Evolutionary conservation across 2,797 vertebrate genomes (phyloP).

Genomic region (Sebastes taczanowskii): DNA sequence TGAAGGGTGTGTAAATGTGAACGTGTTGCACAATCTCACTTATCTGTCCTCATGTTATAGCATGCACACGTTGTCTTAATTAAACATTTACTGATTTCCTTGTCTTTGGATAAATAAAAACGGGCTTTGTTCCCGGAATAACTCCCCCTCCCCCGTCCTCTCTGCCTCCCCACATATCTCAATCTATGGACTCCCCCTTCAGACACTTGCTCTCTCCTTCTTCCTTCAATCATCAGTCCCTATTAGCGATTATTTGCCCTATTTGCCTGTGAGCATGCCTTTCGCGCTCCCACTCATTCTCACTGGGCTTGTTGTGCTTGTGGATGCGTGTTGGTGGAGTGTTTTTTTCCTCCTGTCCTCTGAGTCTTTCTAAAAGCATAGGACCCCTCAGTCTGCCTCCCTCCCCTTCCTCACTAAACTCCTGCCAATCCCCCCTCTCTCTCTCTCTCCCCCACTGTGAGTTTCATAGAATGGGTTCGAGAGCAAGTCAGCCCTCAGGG

Average conservation of each 20-base stretch:
- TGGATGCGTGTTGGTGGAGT: conserved; percentile 17
- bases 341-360: conserved; percentile 14
- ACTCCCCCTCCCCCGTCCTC: conserved; percentile 7
- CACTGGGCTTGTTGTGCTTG: conserved; percentile 30
- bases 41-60: background rate
- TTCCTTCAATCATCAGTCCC: conserved; percentile 42
- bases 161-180: conserved; percentile 14
- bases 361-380: conserved; percentile 40
- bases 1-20: background rate
- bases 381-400: conserved; percentile 43
- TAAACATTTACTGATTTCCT: conserved; percentile 51
- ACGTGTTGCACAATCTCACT: conserved; percentile 17
- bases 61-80: conserved; percentile 42
- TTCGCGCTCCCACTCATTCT: conserved; percentile 45
- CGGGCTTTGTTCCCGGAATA: conserved; percentile 56
- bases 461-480: conserved; percentile 62
- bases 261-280: conserved; percentile 64
- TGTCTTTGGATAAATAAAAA: conserved; percentile 49
- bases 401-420: conserved; percentile 46
- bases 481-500: conserved; percentile 63
- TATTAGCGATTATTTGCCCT: conserved; percentile 63
- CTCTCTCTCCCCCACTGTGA: conserved; percentile 48
- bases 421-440: conserved; percentile 24
- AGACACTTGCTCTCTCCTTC: conserved; percentile 15
- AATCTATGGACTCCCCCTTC: conserved; percentile 36